Evolutionary conservation across 1,140 invertebrate species (phyloP), one percentile per base, ranked within the genome.

Genomic region (Drosophila busckii): DNA sequence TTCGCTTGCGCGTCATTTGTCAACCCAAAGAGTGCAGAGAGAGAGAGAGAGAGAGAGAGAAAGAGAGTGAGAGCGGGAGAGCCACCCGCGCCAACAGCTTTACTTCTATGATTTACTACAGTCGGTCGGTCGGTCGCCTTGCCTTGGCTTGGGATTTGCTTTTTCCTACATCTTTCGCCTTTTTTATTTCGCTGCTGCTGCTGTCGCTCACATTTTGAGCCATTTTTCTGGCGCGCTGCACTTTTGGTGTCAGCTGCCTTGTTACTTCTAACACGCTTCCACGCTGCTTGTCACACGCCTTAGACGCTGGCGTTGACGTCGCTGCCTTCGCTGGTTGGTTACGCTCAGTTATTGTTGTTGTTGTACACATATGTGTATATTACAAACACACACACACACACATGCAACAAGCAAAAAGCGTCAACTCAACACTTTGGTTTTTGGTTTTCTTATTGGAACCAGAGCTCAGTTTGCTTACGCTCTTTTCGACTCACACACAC

Each of bases 1-100:
- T 78, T 78, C 50, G 73, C 73, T 78, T 71, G 73, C 73, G 73
- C 73, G 73, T 78, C 73, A 78, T 78, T 80, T 80, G 73, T 80
- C 73, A 80, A 80, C 68, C n/a, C n/a, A n/a, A n/a, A n/a, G n/a
- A n/a, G n/a, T n/a, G n/a, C n/a, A n/a, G n/a, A n/a, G n/a, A n/a
- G n/a, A n/a, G n/a, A n/a, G n/a, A n/a, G n/a, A n/a, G n/a, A n/a
- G n/a, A n/a, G n/a, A n/a, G n/a, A n/a, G n/a, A n/a, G n/a, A n/a
- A n/a, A n/a, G n/a, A n/a, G n/a, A n/a, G n/a, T n/a, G n/a, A n/a
- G n/a, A n/a, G n/a, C n/a, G n/a, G n/a, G n/a, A n/a, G n/a, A n/a
- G 12, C 20, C 42, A 19, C 13, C 28, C 22, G 45, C 16, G 38
- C 28, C 34, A 38, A 37, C 44, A 46, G 38, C 38, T 41, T 56